A percentile compares a stretch with the other conserved stretches of the same genome.
Evolutionary conservation across 2,797 vertebrate species (phyloP).

Genomic region (Pangasius krempfi): DNA sequence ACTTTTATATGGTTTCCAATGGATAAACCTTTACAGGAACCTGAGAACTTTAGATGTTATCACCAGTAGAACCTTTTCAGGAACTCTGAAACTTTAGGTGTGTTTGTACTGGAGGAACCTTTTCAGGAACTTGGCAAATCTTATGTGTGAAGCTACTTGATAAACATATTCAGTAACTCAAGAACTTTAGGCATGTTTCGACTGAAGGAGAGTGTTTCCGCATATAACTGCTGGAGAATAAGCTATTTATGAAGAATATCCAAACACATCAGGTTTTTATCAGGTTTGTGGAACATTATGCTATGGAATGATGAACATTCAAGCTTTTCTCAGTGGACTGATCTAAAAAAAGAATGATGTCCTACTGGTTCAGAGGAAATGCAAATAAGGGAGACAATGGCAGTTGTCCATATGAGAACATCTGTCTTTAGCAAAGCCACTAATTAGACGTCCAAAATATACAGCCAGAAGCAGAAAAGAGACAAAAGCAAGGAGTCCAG

Average conservation of each 20-base stretch:
- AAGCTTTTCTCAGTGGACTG: not conserved
- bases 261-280: not conserved
- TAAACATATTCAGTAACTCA: not conserved
- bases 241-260: not conserved
- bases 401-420: slow-evolving; percentile 40
- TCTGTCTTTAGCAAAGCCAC: slow-evolving; percentile 50
- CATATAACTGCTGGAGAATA: not conserved
- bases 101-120: not conserved
- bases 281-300: not conserved
- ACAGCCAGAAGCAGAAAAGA: slow-evolving; percentile 42
- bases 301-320: not conserved
- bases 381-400: slow-evolving; percentile 48
- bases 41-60: not conserved
- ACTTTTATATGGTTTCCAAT: not conserved
- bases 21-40: not conserved
- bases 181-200: no score
- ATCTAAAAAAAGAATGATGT: slow-evolving; percentile 19
- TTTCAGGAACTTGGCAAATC: not conserved
- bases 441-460: slow-evolving; percentile 56
- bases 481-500: slow-evolving; percentile 48
- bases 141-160: not conserved
- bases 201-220: not conserved
- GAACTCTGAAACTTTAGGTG: not conserved
- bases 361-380: slow-evolving; percentile 31
- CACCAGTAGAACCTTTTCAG: not conserved